Base-by-base conservation (phyloP, 2,113 vertebrate species). In the Rhodinocichla rosea region DNA sequence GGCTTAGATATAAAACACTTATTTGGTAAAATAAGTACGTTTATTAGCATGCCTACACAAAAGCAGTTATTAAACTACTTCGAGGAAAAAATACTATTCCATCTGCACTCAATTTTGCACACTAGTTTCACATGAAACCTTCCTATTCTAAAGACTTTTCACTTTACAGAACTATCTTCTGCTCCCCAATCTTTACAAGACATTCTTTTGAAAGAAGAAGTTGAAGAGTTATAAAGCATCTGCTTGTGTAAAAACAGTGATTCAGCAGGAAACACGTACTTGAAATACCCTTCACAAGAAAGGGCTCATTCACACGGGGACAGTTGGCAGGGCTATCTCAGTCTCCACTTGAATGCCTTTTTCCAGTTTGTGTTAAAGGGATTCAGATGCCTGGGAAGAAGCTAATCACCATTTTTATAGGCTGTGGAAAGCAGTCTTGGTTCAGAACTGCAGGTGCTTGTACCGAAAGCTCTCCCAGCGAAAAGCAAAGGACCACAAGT, bases 261-360 rank as follows among this genome's bases (percentile, higher is more conserved):
- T 96, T 95, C 88, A 96, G 92, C 90, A 96, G 80, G 85, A 96
- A 94, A 81, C 79, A 68, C 10, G 71, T 80, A 96, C 93, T 96
- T 96, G 88, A 96, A 97, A 94, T 83, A 63, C 87, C 93, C 93
- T 92, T 89, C 76, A 89, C 49, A 96, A 92, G 90, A 95, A 96
- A 92, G 88, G 87, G 90, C 69, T 94, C 89, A 97, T 96, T 96
- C 94, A 96, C 1, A 1, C 5, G 6, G 80, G 92, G 94, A 94
- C 88, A 90, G 88, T 95, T 96, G 92, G 90, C 94, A 95, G 60
- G 76, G 90, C 83, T 92, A 93, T 90, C 88, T 87, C 92, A 60
- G 85, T 27, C 93, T 91, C 81, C 81, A 92, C 87, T 94, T 76
- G 87, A 91, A 95, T 94, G 89, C 81, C 94, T 89, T 96, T 94